Evolutionary conservation across 2,888 invertebrate species (phyloP).

Genomic region (Alviniconcha strummeri): DNA sequence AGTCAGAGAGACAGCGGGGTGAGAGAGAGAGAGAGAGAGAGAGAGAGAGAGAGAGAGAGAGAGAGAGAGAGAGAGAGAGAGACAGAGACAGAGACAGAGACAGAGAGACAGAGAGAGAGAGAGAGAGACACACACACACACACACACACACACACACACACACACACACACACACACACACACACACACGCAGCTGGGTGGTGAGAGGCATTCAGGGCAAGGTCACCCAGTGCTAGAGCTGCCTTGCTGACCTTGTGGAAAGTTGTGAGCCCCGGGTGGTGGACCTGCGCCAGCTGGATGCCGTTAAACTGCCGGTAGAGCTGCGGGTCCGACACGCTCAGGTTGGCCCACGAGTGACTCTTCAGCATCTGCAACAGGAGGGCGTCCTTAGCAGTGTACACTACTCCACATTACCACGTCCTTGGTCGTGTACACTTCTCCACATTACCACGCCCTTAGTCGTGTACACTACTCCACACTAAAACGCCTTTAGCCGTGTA

Average conservation of each 20-base stretch:
- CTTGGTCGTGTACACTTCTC: neutral
- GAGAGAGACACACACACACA: neutral
- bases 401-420: neutral
- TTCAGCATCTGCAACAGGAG: slow-evolving; percentile 53
- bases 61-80: too few species aligned
- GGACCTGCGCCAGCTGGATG: neutral
- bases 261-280: slow-evolving; percentile 1
- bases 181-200: neutral
- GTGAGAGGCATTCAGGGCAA: too few species aligned
- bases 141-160: neutral
- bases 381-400: neutral
- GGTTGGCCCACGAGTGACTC: slow-evolving; percentile 57
- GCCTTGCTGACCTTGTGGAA: neutral
- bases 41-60: too few species aligned
- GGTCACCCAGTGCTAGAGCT: too few species aligned
- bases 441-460: neutral
- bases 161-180: slow-evolving; percentile 12
- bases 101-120: neutral
- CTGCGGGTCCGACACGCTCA: slow-evolving; percentile 51
- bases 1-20: too few species aligned
- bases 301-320: slow-evolving; percentile 49
- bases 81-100: too few species aligned
- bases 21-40: too few species aligned
- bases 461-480: neutral
- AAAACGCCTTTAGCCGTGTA: neutral